Base-by-base conservation (phyloP, 2,113 vertebrate species). In the Dermatemys mawii region DNA sequence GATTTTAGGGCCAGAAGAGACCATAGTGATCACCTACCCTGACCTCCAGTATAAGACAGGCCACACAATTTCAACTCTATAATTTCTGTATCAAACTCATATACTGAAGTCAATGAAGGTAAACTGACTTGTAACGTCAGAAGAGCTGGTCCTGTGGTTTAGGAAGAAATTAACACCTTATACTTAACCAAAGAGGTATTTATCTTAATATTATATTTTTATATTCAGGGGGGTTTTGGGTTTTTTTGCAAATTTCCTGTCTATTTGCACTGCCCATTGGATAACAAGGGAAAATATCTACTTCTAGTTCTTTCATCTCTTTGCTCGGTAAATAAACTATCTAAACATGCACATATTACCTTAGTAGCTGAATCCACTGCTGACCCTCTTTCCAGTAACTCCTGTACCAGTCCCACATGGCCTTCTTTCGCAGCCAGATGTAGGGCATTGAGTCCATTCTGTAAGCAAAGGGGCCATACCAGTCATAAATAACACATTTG, bases 381-480 rank as follows among this genome's bases (percentile, higher is more conserved):
- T 0, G 99, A 99, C 2, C 99, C 99, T 97, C 99, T 98, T 57
- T 99, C 99, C 98, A 99, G 75, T 50, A 99, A 95, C 96, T 99
- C 99, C 96, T 99, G 99, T n/a, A 99, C 99, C 96, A 99, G 98
- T 19, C 99, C 99, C 97, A 99, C 95, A 0, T 99, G 99, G 78
- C 99, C 99, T 96, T 99, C 99, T 95, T 99, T 99, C 94, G 99
- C 99, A 19, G 99, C 99, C 98, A 99, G 98, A 90, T 99, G 99
- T 91, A 99, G 97, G 8, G 99, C 99, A 41, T 99, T 99, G 94
- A 99, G 99, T 96, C 99, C 99, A 99, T 99, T 99, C 99, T 99
- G 97, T 27, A 97, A 97, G 67, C 86, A 96, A 92, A 97, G 92
- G 91, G 35, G 86, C 93, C 93, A 38, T 57, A 95, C 88, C 54